Evolutionary conservation across 1,140 invertebrate species (phyloP), one percentile per base, ranked within the genome.

Genomic region (Galendromus occidentalis): DNA sequence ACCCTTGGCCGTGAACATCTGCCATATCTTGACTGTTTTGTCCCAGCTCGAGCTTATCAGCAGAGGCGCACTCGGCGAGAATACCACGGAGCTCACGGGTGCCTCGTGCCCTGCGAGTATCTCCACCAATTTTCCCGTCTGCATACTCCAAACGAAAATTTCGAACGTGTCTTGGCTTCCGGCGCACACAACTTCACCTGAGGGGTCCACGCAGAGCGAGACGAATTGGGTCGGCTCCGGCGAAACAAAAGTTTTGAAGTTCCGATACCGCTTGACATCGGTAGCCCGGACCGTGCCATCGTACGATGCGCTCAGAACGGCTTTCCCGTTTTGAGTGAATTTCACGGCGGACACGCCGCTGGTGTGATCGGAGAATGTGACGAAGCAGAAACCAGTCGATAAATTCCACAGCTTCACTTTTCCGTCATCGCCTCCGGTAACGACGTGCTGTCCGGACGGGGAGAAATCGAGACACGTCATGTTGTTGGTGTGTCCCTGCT

Each of bases 331-430:
- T 14, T 84, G 82, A 72, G 86, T 91, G 74, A 96, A 97, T 42
- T 82, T 76, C 0, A 97, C 80, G 14, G 81, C 84, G 0, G 86
- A 86, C 1, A 98, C 81, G 0, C 84, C 79, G 2, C 85, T 85
- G 0, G 82, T 83, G 74, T 98, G 94, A 14, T 65, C 69, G 65
- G 76, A 81, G 73, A 98, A 98, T 0, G 93, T 98, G 0, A 95
- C 86, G 73, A 91, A 88, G 77, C 92, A 96, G 76, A 96, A 96
- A 0, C 91, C 89, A 67, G 82, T 85, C 41, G 79, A 78, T 0
- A 85, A 85, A 72, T 93, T 94, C 95, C 94, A 98, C 9, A 98
- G 75, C 77, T 97, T 97, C 0, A 97, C 85, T 79, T 95, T 97
- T 1, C 88, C 91, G 77, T 98, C 93, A 71, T 90, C 85, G 0